These are phyloP conservation scores for Chaetorhynchus papuensis DNA, from an alignment of 2,113 vertebrate species.

Conservation along the genomic window DNA sequence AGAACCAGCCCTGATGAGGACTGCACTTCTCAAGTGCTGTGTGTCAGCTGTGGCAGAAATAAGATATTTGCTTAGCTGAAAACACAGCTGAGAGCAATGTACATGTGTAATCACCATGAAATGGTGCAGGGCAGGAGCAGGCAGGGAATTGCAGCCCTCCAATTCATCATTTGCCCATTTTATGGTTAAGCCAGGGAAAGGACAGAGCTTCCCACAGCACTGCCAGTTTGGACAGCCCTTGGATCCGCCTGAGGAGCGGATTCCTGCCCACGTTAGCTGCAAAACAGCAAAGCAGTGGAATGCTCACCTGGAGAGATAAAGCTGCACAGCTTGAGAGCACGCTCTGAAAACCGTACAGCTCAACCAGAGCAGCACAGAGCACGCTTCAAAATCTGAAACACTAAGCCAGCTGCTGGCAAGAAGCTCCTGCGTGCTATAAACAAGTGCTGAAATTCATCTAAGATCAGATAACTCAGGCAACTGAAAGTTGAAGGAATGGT, in stretches of 20 bases:
- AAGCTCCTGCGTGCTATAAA: constrained; percentile 6
- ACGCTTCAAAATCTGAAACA: neutral
- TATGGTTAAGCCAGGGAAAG: neutral
- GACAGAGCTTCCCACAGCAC: neutral
- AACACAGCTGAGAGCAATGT: constrained; percentile 56
- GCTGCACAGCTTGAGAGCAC: neutral
- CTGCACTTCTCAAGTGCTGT: neutral
- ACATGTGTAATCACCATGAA: neutral
- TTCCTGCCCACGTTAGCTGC: neutral
- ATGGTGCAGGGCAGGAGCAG: constrained; percentile 13
- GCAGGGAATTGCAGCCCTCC: constrained; percentile 29
- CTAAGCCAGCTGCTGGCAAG: constrained; percentile 31
- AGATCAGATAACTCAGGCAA: constrained; percentile 47
- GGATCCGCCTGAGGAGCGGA: neutral
- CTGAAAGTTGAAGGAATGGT: neutral
- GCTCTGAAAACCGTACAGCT: neutral
- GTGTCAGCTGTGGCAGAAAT: constrained; percentile 53
- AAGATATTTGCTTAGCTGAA: constrained; percentile 34
- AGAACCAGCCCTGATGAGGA: neutral
- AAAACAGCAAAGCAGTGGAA: neutral
- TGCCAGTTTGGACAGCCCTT: neutral
- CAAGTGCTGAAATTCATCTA: constrained; percentile 55
- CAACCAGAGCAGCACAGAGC: neutral
- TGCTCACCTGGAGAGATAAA: constrained; percentile 13
- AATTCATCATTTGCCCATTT: neutral